Conservation (phyloP, 2,797 vertebrate species). For the Artibeus jamaicensis region DNA sequence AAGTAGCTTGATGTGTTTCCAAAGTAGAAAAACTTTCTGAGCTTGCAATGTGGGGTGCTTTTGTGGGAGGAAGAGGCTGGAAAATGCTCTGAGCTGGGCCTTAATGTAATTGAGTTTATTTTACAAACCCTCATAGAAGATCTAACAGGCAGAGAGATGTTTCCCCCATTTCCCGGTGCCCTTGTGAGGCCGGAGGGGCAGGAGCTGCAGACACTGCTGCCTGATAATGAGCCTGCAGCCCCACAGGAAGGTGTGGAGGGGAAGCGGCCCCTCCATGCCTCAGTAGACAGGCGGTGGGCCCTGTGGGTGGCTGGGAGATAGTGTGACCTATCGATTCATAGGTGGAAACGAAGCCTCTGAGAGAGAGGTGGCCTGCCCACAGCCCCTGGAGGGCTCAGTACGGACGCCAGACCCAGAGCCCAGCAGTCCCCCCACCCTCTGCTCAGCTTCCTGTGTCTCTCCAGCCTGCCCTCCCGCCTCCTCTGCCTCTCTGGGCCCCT, state of each 20-base stretch:
- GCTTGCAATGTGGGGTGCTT: not conserved
- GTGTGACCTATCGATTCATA: fast-evolving
- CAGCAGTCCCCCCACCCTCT: not conserved
- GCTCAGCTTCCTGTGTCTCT: not conserved
- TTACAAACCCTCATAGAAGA: not conserved
- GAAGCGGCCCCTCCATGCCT: not conserved
- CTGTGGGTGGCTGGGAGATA: not conserved
- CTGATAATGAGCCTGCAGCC: not conserved
- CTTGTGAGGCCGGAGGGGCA: fast-evolving
- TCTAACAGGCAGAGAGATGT: fast-evolving
- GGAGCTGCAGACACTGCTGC: not conserved
- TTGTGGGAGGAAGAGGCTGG: not conserved
- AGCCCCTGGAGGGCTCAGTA: fast-evolving
- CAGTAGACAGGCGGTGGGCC: not conserved
- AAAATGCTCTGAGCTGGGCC: not conserved
- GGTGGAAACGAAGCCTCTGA: not conserved
- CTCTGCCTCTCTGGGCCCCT: not conserved
- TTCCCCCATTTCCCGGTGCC: fast-evolving
- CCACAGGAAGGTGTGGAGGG: not conserved
- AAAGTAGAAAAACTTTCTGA: not conserved
- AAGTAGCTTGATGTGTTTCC: not conserved
- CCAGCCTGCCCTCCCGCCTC: not conserved
- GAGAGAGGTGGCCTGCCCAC: not conserved
- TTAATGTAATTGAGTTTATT: not conserved
- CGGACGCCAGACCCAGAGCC: not conserved